Base-by-base conservation (phyloP, 2,113 vertebrate genomes). In the Antennarius striatus region DNA sequence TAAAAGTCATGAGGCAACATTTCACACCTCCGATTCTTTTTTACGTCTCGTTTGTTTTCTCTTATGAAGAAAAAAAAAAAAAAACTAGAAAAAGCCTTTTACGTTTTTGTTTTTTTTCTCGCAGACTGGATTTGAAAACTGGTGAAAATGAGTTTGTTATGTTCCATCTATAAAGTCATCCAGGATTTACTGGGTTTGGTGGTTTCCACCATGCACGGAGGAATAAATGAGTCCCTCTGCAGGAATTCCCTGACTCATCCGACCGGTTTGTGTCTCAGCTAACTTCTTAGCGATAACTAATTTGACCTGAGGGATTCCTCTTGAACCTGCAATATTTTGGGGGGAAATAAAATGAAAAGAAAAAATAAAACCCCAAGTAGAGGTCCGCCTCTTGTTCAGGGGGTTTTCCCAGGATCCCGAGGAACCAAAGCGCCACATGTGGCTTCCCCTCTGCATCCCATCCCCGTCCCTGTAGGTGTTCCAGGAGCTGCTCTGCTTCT, bases 401-500 rank as follows among this genome's bases (percentile, higher is more conserved):
- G 76, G 32, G 68, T 62, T 80, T 87, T 88, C 79, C 82, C 75
- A 81, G 68, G 70, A 80, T 79, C 58, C 57, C 12, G 68, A 69
- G 29, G 68, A 68, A 66, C 76, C 73, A 39, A 75, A 76, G 47
- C 73, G 45, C 61, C 77, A 80, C 75, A 79, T 88, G 75, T 82
- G 84, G 78, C 59, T 84, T 66, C 77, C 68, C 69, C 71, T 63
- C 62, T 6, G 56, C 75, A 67, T 62, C 71, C 76, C 57, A 42
- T 58, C 68, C 81, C 74, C 67, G 57, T 36, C 12, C 68, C 68
- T 72, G 76, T 74, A 82, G 82, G 83, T 88, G 68, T 85, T 78
- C 49, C 69, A 77, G 75, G 22, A 12, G 48, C 57, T 43, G 76
- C 68, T 91, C 91, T 93, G 90, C 80, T 91, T 90, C 65, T 73